Conservation (phyloP, 2,888 invertebrate genomes). For the Alsophila aescularia region DNA sequence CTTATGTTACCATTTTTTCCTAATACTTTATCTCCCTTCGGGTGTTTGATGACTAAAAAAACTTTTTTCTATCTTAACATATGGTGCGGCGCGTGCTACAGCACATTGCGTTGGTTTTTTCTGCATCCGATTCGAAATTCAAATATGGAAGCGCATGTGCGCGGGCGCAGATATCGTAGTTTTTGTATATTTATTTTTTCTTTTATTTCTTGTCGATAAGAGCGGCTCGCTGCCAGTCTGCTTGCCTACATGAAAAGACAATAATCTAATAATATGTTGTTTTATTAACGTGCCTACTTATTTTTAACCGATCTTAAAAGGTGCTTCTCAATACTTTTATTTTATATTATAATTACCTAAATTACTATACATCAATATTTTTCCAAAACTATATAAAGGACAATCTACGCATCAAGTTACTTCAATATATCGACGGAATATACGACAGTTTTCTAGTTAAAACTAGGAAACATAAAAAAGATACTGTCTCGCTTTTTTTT, state of each 20-base stretch:
- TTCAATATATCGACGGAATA: no score
- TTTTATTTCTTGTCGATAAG: constrained; percentile 54
- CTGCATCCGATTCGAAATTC: constrained; percentile 81
- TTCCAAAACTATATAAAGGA: no score
- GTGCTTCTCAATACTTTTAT: no score
- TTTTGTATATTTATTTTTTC: constrained; percentile 59
- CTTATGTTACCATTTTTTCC: constrained; percentile 80
- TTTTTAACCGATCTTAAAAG: not conserved
- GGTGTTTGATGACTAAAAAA: constrained; percentile 76
- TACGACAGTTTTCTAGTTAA: no score
- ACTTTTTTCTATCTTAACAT: constrained; percentile 65
- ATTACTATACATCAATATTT: no score
- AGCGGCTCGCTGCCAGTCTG: constrained; percentile 53
- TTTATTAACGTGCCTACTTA: constrained; percentile 25
- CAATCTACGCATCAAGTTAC: no score
- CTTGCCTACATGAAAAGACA: constrained; percentile 46
- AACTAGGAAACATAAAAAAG: no score
- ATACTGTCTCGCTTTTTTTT: no score
- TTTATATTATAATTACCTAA: no score
- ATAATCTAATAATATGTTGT: constrained; percentile 56
- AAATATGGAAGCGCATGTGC: constrained; percentile 75
- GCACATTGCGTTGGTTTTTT: constrained; percentile 81
- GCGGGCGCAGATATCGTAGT: constrained; percentile 63
- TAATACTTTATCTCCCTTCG: constrained; percentile 66
- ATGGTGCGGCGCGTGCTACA: constrained; percentile 77